phyloP scores from a whole-genome alignment of 2,113 vertebrate genomes.

The Bambusicola thoracicus region DNA sequence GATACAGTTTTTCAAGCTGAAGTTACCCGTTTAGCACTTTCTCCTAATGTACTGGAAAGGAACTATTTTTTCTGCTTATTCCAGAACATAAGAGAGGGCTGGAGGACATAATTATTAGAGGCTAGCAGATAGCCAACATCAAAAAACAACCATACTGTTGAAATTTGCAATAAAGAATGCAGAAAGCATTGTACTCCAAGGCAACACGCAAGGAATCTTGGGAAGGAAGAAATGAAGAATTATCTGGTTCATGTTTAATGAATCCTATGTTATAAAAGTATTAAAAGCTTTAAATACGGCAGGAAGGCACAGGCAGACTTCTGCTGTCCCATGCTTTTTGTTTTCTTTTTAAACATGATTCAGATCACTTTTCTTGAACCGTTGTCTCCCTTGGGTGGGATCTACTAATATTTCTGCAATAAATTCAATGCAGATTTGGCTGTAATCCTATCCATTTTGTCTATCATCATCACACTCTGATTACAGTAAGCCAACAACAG shows the following conservation, averaged over 20 bases:
- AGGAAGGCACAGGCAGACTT: not conserved
- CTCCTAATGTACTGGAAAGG: not conserved
- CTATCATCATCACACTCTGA: not conserved
- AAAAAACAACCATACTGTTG: not conserved
- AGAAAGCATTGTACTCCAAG: not conserved
- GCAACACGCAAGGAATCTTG: not conserved
- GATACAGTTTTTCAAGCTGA: not conserved
- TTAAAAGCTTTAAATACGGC: not conserved
- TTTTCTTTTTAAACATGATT: not conserved
- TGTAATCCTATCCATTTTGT: not conserved
- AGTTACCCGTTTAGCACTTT: not conserved
- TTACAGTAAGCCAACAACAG: not conserved
- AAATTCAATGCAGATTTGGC: not conserved
- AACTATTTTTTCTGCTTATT: not conserved
- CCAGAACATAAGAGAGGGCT: not conserved
- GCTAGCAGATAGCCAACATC: not conserved
- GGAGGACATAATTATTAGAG: not conserved
- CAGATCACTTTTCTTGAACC: not conserved
- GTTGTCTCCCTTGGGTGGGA: not conserved
- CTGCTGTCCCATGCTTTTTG: not conserved
- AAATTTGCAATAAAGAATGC: not conserved
- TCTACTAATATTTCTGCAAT: not conserved
- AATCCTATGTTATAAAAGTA: not conserved
- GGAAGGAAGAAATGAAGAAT: not conserved
- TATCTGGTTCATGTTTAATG: not conserved